These are phyloP conservation scores for Thelaira solivaga DNA, from an alignment of 2,888 invertebrate genomes.

Conservation along the genomic window DNA sequence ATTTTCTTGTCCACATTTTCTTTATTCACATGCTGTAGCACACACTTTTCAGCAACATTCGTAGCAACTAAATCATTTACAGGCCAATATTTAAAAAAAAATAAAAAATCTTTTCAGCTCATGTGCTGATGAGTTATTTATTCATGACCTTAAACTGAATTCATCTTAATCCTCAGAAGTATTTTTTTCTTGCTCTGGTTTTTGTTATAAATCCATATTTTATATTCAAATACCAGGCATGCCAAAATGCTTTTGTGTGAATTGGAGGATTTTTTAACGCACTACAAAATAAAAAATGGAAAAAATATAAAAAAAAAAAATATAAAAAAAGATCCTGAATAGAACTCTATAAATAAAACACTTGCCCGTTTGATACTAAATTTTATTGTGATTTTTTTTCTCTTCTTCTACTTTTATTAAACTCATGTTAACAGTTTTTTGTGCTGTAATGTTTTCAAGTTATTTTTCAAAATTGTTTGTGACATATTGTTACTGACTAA, in stretches of 20 bases:
- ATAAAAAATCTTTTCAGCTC: background rate
- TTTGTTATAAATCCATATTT: constrained; percentile 29
- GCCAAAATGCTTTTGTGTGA: background rate
- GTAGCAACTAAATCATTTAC: constrained; percentile 4
- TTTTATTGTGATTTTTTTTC: background rate
- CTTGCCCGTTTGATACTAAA: constrained; percentile 16
- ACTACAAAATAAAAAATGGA: no score
- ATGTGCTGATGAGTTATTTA: constrained; percentile 32
- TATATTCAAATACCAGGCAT: constrained; percentile 15
- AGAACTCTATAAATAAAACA: constrained; percentile 23
- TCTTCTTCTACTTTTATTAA: background rate
- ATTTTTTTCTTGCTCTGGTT: no score
- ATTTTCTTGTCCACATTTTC: no score
- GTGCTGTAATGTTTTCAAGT: constrained; percentile 25
- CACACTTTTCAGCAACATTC: background rate
- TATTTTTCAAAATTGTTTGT: constrained; percentile 49
- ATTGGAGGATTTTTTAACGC: background rate
- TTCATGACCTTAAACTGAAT: constrained; percentile 35
- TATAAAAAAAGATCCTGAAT: background rate
- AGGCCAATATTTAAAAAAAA: background rate
- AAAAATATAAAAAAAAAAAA: background rate
- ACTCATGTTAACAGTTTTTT: constrained; percentile 25
- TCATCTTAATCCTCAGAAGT: constrained; percentile 28
- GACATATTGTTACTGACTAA: constrained; percentile 53
- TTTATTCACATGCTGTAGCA: no score